A percentile compares a stretch with the other conserved stretches of the same genome.
Evolutionary conservation across 2,113 vertebrate species (phyloP).

Genomic region (Mesocricetus auratus): DNA sequence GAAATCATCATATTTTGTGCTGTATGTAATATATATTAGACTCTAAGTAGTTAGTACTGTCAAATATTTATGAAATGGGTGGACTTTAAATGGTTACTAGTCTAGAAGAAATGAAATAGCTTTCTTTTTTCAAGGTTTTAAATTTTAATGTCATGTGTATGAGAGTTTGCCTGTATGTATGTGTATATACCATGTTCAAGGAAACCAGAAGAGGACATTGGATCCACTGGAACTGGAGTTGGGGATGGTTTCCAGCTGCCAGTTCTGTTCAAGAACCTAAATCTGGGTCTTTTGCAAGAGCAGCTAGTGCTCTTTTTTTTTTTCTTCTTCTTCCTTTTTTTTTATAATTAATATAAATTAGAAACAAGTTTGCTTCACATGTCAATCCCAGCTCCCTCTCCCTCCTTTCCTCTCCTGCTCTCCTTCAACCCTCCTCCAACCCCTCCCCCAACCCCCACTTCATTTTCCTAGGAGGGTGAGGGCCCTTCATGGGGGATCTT

Average conservation of each 20-base stretch:
- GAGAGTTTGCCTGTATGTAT: background rate
- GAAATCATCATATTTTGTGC: background rate
- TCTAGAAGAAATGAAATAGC: background rate
- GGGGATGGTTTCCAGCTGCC: background rate
- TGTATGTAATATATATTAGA: background rate
- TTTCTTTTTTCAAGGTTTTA: background rate
- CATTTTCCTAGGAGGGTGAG: too few relatives aligned
- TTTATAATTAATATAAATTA: too few relatives aligned
- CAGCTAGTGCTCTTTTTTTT: background rate
- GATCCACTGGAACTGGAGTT: background rate
- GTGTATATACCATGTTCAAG: background rate
- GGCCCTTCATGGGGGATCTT: too few relatives aligned
- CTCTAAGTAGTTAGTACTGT: background rate
- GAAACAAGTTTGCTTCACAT: too few relatives aligned
- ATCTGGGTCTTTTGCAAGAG: background rate
- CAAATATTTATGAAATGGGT: background rate
- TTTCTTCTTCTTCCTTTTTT: too few relatives aligned
- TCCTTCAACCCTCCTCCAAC: too few relatives aligned
- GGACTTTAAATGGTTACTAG: background rate
- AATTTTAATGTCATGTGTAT: background rate
- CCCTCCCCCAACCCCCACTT: too few relatives aligned
- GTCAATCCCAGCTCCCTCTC: too few relatives aligned
- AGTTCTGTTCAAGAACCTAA: background rate
- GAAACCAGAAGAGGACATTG: background rate
- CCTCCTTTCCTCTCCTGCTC: too few relatives aligned